These are phyloP conservation scores for Cossypha heuglini DNA, from an alignment of 2,797 vertebrate genomes.

Conservation along the genomic window DNA sequence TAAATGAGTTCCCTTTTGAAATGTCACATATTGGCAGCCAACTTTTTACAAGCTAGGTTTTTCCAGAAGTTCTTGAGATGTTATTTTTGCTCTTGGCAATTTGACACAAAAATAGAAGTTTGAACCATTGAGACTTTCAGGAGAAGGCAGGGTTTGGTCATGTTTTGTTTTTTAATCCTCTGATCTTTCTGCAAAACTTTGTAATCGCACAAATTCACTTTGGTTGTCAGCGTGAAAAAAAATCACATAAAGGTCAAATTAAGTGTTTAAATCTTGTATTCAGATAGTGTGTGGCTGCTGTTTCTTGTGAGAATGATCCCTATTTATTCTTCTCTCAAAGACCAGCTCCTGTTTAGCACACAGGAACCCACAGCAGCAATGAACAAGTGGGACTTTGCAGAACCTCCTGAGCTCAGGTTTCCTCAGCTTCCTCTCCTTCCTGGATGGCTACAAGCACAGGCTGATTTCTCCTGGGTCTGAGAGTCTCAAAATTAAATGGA, in stretches of 20 bases:
- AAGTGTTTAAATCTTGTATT: not conserved
- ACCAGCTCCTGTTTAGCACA: not conserved
- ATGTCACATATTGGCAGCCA: not conserved
- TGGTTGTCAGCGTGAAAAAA: not conserved
- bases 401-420: not conserved
- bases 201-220: not conserved
- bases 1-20: not conserved
- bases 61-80: not conserved
- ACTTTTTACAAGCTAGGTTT: not conserved
- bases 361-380: rapidly evolving
- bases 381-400: not conserved
- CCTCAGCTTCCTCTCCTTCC: not conserved
- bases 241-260: not conserved
- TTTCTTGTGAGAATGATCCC: not conserved
- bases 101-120: not conserved
- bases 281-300: not conserved
- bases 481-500: not conserved
- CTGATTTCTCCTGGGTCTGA: not conserved
- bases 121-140: not conserved
- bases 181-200: not conserved
- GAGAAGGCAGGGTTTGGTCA: not conserved
- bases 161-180: not conserved
- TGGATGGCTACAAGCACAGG: not conserved
- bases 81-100: not conserved
- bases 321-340: not conserved